phyloP scores from a whole-genome alignment of 2,888 invertebrate genomes.

The Syrista parreyssii region DNA sequence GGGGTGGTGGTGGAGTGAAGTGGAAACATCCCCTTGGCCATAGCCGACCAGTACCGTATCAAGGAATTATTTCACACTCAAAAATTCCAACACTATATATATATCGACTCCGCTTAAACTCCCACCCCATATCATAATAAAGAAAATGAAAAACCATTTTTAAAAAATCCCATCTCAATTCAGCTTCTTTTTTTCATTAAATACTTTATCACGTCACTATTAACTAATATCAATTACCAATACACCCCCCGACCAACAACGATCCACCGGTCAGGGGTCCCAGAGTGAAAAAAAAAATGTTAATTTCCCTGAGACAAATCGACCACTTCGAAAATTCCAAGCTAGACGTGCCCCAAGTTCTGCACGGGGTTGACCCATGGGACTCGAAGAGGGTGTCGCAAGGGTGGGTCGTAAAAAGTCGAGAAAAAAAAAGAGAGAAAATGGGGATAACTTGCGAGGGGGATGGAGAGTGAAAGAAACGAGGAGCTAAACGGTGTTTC shows the following conservation, averaged over 20 bases:
- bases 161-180: too few relatives aligned
- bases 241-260: too few relatives aligned
- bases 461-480: conserved; percentile 39
- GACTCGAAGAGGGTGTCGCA: not conserved
- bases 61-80: not conserved
- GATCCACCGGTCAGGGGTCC: too few relatives aligned
- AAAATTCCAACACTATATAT: not conserved
- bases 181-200: too few relatives aligned
- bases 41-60: conserved; percentile 3
- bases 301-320: too few relatives aligned
- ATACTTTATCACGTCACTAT: too few relatives aligned
- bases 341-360: not conserved
- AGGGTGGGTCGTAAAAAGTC: not conserved
- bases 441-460: conserved; percentile 7
- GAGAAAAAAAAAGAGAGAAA: conserved; percentile 1
- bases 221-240: too few relatives aligned
- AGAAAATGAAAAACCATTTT: not conserved
- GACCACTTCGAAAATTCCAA: too few relatives aligned
- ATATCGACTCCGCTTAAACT: not conserved
- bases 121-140: not conserved
- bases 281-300: too few relatives aligned
- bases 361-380: not conserved
- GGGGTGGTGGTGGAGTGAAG: conserved; percentile 32
- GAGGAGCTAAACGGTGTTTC: conserved; percentile 60
- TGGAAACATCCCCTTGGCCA: not conserved